Evolutionary conservation across 2,888 invertebrate species (phyloP), one percentile per base, ranked within the genome.

Genomic region (Himalopsyche anomala): DNA sequence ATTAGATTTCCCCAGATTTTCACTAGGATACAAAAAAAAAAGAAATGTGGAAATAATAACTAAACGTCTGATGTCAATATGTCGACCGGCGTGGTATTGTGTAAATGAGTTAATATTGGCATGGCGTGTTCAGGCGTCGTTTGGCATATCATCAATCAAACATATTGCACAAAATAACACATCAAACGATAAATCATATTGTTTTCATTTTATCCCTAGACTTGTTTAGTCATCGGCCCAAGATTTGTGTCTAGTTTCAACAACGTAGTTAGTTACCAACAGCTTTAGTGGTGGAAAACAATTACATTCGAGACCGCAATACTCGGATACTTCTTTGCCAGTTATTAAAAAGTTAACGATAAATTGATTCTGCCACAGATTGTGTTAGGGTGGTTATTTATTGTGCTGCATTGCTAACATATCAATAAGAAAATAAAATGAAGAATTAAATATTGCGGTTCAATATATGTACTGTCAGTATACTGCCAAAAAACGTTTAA

Each of bases 61-160:
- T 74, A 74, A 74, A 74, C 74, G 74, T 36, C n/a, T 74, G 74
- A 38, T 36, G 86, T 86, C 86, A 86, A 83, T 84, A 83, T 79
- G 86, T 85, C 38, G 54, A 82, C 84, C 81, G 69, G 42, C 36
- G 74, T 11, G 74, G 74, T 28, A 28, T 82, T 82, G 86, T 88
- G 88, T 87, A 87, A 88, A 88, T 85, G 88, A 88, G 88, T 88
- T 86, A 88, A 88, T 87, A 88, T 87, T 82, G 85, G 81, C 82
- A 83, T 84, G 85, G 88, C 85, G 84, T 87, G 86, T 74, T 82
- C 56, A 38, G 85, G 51, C 85, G 84, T 84, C 85, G 84, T 83
- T 88, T 88, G 88, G 62, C 86, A 79, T 74, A 80, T 85, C 86
- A 88, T 88, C 88, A 87, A 88, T 88, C 88, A 88, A 81, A 40